phyloP scores from a whole-genome alignment of 2,797 vertebrate genomes.

The Leucoraja ocellata region DNA sequence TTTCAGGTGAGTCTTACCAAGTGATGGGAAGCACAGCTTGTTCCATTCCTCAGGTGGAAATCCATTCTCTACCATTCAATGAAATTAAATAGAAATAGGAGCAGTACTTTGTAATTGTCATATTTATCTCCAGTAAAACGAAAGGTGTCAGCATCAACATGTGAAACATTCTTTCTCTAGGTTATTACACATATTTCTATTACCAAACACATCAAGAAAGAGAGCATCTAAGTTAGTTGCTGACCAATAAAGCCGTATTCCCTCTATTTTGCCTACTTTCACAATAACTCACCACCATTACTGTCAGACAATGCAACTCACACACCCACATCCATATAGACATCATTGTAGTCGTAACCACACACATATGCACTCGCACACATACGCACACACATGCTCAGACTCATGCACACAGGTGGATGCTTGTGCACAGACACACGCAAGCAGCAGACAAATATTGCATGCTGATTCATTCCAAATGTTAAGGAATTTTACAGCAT shows the following conservation, averaged over 20 bases:
- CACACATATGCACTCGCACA: not conserved
- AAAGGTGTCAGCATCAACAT: not conserved
- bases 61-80: not conserved
- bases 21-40: not conserved
- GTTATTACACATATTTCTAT: not conserved
- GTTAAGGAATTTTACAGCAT: not conserved
- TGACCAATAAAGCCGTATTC: not conserved
- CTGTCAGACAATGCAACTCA: no score
- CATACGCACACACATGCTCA: no score
- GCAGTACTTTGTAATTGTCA: not conserved
- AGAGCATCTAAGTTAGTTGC: not conserved
- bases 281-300: not conserved
- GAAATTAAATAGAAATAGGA: not conserved
- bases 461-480: not conserved
- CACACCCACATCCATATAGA: no score
- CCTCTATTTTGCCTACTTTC: not conserved
- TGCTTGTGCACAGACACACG: not conserved
- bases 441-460: not conserved
- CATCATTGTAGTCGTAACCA: not conserved
- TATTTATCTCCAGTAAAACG: not conserved
- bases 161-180: constrained; percentile 2
- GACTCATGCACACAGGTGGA: not conserved
- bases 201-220: not conserved
- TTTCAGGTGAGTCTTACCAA: not conserved
- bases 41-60: not conserved